Conservation (phyloP, 2,888 invertebrate genomes). For the Brachyopa scutellaris region DNA sequence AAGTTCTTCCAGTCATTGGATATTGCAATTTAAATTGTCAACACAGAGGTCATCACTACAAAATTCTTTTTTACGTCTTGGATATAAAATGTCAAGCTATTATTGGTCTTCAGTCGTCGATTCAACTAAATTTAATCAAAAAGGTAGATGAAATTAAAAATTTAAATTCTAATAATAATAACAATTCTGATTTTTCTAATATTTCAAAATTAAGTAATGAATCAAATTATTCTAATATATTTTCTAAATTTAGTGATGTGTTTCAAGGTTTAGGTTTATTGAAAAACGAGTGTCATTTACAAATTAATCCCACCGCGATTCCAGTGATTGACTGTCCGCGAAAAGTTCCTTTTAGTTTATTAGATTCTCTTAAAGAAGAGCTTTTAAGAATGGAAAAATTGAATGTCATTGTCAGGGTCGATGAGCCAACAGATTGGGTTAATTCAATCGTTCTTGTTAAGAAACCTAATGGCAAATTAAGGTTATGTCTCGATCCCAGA, state of each 20-base stretch:
- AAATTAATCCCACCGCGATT: not conserved
- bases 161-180: not conserved
- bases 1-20: no score
- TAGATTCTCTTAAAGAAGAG: no score
- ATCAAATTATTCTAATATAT: not conserved
- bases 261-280: constrained; percentile 1
- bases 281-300: constrained; percentile 5
- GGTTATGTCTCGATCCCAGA: constrained; percentile 35
- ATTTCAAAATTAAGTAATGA: no score
- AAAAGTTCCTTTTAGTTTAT: constrained; percentile 8
- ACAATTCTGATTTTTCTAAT: not conserved
- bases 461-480: constrained; percentile 18
- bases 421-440: constrained; percentile 9
- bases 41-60: not conserved
- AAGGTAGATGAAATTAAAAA: no score
- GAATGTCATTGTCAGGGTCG: constrained; percentile 1
- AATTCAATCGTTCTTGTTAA: constrained; percentile 29
- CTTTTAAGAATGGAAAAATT: not conserved
- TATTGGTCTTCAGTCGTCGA: not conserved
- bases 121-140: constrained; percentile 7
- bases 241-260: not conserved
- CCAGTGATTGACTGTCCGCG: no score
- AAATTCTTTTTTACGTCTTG: not conserved
- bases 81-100: not conserved
- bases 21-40: no score